A percentile compares a stretch with the other conserved stretches of the same genome.
These are phyloP conservation scores for Epinephelus malabaricus DNA, from an alignment of 2,797 vertebrate genomes.

Conservation along the genomic window DNA sequence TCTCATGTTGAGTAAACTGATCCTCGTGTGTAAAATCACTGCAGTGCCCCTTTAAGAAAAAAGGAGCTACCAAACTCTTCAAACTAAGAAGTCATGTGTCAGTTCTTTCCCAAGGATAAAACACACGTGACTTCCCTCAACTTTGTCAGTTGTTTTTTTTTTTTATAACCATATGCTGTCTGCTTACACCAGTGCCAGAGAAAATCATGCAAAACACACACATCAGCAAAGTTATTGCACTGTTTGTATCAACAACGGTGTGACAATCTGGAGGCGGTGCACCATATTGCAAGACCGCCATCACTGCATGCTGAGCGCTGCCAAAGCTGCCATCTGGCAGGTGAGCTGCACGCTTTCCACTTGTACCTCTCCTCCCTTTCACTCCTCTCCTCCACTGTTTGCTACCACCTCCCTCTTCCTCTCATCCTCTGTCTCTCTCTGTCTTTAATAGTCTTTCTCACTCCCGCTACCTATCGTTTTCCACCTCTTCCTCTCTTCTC, in stretches of 20 bases:
- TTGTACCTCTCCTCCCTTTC: constrained; percentile 63
- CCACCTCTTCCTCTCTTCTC: constrained; percentile 14
- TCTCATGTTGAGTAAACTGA: not conserved
- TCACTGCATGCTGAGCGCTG: constrained; percentile 74
- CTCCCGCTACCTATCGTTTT: constrained; percentile 25
- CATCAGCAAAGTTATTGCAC: constrained; percentile 76
- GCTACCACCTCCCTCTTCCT: constrained; percentile 31
- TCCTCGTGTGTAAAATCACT: constrained; percentile 4
- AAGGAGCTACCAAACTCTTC: not conserved
- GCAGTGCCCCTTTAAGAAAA: not conserved
- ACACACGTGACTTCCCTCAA: constrained; percentile 21
- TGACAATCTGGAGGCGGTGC: constrained; percentile 77
- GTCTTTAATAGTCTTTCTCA: constrained; percentile 42
- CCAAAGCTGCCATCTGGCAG: constrained; percentile 84
- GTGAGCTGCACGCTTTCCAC: constrained; percentile 73
- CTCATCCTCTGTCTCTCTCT: constrained; percentile 6
- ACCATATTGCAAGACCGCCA: constrained; percentile 73
- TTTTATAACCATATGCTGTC: constrained; percentile 60
- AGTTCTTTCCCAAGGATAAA: not conserved
- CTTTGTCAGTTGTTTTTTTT: constrained; percentile 48
- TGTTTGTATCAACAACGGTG: constrained; percentile 75
- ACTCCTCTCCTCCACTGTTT: constrained; percentile 53
- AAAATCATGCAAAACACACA: constrained; percentile 74
- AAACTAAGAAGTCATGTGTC: constrained; percentile 17
- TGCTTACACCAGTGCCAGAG: constrained; percentile 44